These are phyloP conservation scores for Cichladusa arquata DNA, from an alignment of 2,113 vertebrate genomes.

Conservation along the genomic window DNA sequence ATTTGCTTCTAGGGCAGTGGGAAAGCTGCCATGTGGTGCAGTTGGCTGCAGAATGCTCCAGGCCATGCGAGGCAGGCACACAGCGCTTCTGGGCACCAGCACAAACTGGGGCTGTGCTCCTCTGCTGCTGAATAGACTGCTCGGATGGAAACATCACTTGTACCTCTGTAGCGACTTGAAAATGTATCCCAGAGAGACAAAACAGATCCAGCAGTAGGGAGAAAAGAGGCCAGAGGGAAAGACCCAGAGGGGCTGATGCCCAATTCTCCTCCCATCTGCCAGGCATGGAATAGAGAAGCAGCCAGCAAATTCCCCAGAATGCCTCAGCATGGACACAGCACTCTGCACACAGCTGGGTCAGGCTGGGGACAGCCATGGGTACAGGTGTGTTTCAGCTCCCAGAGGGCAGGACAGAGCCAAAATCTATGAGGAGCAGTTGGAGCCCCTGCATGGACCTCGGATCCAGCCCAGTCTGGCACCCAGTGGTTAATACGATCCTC, in stretches of 20 bases:
- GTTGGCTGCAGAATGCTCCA: conserved; percentile 35
- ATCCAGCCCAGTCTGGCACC: not conserved
- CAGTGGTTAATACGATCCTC: not conserved
- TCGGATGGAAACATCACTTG: not conserved
- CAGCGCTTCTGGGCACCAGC: not conserved
- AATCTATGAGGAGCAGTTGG: not conserved
- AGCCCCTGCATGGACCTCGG: not conserved
- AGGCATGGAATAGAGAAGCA: accelerated
- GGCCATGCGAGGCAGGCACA: conserved; percentile 11
- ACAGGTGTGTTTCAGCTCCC: not conserved
- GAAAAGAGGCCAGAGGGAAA: conserved; percentile 1
- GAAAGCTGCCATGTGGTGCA: conserved; percentile 26
- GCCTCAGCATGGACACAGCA: not conserved
- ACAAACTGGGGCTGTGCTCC: not conserved
- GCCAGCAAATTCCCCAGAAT: not conserved
- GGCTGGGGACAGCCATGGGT: not conserved
- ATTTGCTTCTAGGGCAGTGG: not conserved
- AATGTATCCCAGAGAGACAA: not conserved
- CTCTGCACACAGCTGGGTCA: not conserved
- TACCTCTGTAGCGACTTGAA: not conserved
- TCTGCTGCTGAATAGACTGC: not conserved
- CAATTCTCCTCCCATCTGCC: not conserved
- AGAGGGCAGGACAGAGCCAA: not conserved
- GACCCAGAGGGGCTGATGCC: not conserved
- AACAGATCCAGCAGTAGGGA: not conserved